Conservation (phyloP, 2,888 invertebrate genomes). For the Leucoptera coffeella region DNA sequence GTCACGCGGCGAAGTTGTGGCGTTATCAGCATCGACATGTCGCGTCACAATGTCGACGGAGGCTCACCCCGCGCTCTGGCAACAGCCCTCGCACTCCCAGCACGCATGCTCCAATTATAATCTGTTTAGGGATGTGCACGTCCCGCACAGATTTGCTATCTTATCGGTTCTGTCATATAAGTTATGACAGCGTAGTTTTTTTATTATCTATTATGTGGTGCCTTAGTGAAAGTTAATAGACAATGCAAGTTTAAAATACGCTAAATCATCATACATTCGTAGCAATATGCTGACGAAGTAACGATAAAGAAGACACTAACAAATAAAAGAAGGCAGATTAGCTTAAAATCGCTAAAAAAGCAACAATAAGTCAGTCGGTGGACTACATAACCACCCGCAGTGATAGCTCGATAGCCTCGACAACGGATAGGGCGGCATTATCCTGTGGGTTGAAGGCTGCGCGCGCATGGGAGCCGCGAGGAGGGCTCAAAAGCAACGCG, state of each 20-base stretch:
- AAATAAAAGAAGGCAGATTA: too few relatives aligned
- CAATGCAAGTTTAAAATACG: too few relatives aligned
- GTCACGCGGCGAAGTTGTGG: too few relatives aligned
- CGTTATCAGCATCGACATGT: too few relatives aligned
- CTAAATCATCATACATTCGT: too few relatives aligned
- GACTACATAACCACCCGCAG: slow-evolving; percentile 23
- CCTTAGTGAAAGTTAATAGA: too few relatives aligned
- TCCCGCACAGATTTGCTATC: slow-evolving; percentile 20
- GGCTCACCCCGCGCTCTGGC: slow-evolving; percentile 12
- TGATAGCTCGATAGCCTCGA: slow-evolving; percentile 47
- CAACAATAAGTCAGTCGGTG: too few relatives aligned
- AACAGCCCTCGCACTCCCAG: slow-evolving; percentile 21
- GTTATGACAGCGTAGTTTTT: neutral
- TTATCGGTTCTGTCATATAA: neutral
- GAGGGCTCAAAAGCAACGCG: slow-evolving; percentile 47
- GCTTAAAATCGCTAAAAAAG: too few relatives aligned
- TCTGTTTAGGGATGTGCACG: slow-evolving; percentile 45
- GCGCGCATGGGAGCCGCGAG: slow-evolving; percentile 45
- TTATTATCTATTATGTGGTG: too few relatives aligned
- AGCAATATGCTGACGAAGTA: too few relatives aligned
- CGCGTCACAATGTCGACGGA: too few relatives aligned
- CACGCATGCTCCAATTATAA: slow-evolving; percentile 55
- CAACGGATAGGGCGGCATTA: slow-evolving; percentile 45
- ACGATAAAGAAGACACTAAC: too few relatives aligned
- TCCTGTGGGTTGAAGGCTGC: slow-evolving; percentile 24